Evolutionary conservation across 2,113 vertebrate genomes (phyloP).

Genomic region (Carassius carassius): DNA sequence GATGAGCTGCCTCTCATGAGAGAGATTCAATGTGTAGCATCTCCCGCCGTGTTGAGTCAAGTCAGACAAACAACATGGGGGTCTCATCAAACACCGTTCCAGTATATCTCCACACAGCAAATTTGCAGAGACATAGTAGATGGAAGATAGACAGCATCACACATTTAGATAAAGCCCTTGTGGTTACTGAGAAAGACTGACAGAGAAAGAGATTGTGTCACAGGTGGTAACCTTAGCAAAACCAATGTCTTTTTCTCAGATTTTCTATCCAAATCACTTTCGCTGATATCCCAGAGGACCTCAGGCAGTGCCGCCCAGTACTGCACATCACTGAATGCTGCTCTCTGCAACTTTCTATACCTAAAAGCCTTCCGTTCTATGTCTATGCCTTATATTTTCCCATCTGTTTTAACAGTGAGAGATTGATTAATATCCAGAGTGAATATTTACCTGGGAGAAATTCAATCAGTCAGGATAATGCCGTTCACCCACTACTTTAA

Average conservation of each 20-base stretch:
- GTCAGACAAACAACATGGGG: slow-evolving; percentile 31
- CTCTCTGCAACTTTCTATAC: not conserved
- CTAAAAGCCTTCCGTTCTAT: slow-evolving; percentile 7
- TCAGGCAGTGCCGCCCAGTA: slow-evolving; percentile 15
- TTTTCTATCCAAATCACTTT: slow-evolving; percentile 46
- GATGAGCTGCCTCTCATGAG: slow-evolving; percentile 11
- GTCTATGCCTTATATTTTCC: slow-evolving; percentile 43
- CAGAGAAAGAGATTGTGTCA: slow-evolving; percentile 26
- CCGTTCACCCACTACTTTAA: slow-evolving; percentile 46
- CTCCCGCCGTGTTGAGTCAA: not conserved
- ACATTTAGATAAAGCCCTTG: slow-evolving; percentile 31
- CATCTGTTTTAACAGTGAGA: slow-evolving; percentile 51
- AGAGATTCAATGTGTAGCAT: not conserved
- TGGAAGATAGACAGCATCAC: slow-evolving; percentile 2
- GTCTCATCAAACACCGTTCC: slow-evolving; percentile 25
- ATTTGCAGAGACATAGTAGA: slow-evolving; percentile 14
- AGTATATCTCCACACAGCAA: slow-evolving; percentile 14
- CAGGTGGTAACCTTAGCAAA: slow-evolving; percentile 35
- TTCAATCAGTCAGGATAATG: slow-evolving; percentile 56
- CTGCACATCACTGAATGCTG: slow-evolving; percentile 9
- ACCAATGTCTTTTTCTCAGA: slow-evolving; percentile 42
- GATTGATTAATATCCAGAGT: slow-evolving; percentile 56
- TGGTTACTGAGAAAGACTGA: slow-evolving; percentile 17
- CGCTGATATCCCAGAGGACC: slow-evolving; percentile 38
- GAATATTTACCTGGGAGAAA: slow-evolving; percentile 62